Evolutionary conservation across 2,113 vertebrate genomes (phyloP).

Genomic region (Serinus canaria): DNA sequence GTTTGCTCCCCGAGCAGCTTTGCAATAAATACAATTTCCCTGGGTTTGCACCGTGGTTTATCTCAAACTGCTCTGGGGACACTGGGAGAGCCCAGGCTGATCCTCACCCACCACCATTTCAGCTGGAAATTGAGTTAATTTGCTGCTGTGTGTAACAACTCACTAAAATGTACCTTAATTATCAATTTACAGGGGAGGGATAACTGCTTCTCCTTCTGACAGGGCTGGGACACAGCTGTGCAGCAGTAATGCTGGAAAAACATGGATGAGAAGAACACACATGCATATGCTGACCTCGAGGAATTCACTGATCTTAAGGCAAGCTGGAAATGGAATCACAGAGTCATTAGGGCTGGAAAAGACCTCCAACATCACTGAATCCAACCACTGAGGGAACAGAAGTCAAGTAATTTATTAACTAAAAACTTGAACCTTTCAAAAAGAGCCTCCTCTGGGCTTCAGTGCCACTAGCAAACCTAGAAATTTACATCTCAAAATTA

Average conservation of each 20-base stretch:
- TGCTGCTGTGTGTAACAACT: not conserved
- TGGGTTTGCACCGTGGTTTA: not conserved
- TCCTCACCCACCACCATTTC: not conserved
- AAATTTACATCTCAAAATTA: not conserved
- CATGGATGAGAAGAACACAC: conserved; percentile 83
- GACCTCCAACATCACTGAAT: not conserved
- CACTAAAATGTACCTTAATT: conserved; percentile 82
- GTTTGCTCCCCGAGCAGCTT: not conserved
- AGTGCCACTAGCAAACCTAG: not conserved
- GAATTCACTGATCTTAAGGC: conserved; percentile 86
- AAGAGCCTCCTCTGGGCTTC: not conserved
- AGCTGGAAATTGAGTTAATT: not conserved
- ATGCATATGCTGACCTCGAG: conserved; percentile 86
- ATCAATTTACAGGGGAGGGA: conserved; percentile 80
- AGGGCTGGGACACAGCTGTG: conserved; percentile 16
- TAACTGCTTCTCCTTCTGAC: conserved; percentile 3
- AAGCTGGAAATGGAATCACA: conserved; percentile 74
- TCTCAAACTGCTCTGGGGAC: not conserved
- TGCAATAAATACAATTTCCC: not conserved
- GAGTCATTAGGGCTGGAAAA: not conserved
- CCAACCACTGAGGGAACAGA: not conserved
- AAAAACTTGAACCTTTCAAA: not conserved
- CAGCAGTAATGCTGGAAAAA: conserved; percentile 88
- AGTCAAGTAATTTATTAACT: not conserved
- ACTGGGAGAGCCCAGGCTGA: not conserved